Base-by-base conservation (phyloP, 2,797 vertebrate genomes). In the Oryzias dopingdopingensis region DNA sequence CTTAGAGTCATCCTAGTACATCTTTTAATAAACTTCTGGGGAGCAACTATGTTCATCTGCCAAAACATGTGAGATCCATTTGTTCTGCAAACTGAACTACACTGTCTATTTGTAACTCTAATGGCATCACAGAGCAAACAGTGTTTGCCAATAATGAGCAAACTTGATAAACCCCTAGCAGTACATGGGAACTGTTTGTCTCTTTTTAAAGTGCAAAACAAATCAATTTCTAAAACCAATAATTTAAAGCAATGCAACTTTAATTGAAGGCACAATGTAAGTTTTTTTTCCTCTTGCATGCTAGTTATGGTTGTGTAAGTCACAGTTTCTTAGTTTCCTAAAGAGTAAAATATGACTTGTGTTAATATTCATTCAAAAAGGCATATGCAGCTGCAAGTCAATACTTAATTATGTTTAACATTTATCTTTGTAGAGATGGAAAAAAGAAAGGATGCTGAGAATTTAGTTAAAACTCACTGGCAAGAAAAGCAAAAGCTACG, bases 401-500 rank as follows among this genome's bases (percentile, higher is more conserved):
- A 10, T 32, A 8, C 29, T 10, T 32, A 3, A 10, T 32, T 32
- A 3, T 32, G 1, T 32, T 32, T 32, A 2, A 1, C 29, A 32
- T 32, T 12, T 32, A 32, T 10, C 2, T 32, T 10, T 32, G 29
- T 32, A 32, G 29, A 32, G 8, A 32, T 32, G 6, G 24, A 2
- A 32, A 10, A 29, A 29, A 29, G 10, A 32, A 32, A 12, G 41
- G 6, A 15, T 1, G n/a, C 52, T 61, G 42, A 40, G 49, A 29
- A 42, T 60, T 54, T 45, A 1, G 14, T 32, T 32, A 42, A 56
- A 72, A 56, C 16, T 26, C 48, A 16, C 20, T 20, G 17, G 3
- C 40, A 62, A 26, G n/a, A 47, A 65, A 45, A 50, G 32, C 26
- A 42, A 68, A 4, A 67, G 62, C 46, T 63, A 48, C 42, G 46